Conservation (phyloP, 2,113 vertebrate species). For the Lonchura striata region DNA sequence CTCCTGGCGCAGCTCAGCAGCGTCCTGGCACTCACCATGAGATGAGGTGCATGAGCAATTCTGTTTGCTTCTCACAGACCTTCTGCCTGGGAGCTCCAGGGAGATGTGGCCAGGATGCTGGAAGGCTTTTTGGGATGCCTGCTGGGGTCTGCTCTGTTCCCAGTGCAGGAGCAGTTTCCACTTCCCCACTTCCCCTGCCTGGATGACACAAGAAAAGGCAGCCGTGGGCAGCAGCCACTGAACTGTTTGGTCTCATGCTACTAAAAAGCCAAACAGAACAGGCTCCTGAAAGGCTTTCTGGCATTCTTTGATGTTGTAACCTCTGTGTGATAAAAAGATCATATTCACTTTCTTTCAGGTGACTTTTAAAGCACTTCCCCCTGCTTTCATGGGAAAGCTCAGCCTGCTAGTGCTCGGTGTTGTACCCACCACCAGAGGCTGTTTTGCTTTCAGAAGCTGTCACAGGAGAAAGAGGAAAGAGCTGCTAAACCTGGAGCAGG, state of each 20-base stretch:
- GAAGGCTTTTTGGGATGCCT: background rate
- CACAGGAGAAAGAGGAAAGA: background rate
- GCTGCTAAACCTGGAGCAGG: background rate
- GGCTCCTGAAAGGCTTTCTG: background rate
- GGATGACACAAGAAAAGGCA: background rate
- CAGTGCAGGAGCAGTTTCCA: background rate
- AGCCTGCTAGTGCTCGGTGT: background rate
- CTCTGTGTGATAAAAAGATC: conserved; percentile 25
- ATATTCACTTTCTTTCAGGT: background rate
- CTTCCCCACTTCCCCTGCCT: background rate
- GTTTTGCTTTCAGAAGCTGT: conserved; percentile 9
- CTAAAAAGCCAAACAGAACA: background rate
- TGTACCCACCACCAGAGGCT: background rate
- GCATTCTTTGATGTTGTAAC: conserved; percentile 2
- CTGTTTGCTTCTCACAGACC: background rate
- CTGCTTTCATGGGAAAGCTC: background rate
- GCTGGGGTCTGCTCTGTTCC: background rate
- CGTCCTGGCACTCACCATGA: background rate
- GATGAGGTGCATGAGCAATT: background rate
- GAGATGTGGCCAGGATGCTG: background rate
- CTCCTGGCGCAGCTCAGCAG: background rate
- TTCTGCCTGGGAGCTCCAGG: background rate
- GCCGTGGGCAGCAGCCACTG: background rate
- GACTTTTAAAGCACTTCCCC: conserved; percentile 18
- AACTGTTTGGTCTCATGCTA: background rate